These are phyloP conservation scores for Aricia artaxerxes DNA, from an alignment of 2,888 invertebrate species.

Conservation along the genomic window DNA sequence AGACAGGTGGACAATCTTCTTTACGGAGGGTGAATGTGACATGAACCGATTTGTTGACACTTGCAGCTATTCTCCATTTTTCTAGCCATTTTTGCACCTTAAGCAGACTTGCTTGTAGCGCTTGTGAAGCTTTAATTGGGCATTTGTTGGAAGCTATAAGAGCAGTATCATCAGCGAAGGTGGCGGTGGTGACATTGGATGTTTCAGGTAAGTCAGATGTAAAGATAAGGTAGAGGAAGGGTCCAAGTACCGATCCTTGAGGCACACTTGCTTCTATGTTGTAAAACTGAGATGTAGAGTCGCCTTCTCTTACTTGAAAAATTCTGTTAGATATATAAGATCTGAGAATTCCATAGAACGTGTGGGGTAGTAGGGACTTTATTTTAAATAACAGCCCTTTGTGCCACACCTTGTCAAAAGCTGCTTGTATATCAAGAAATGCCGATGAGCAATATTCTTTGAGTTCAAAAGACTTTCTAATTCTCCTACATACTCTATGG, in stretches of 20 bases:
- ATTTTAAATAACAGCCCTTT: slow-evolving; percentile 31
- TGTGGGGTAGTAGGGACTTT: slow-evolving; percentile 21
- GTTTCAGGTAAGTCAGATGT: slow-evolving; percentile 12
- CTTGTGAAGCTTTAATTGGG: neutral
- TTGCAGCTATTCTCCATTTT: neutral
- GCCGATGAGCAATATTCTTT: slow-evolving; percentile 25
- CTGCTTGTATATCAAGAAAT: slow-evolving; percentile 18
- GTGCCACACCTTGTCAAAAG: slow-evolving; percentile 6
- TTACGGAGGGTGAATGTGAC: slow-evolving; percentile 25
- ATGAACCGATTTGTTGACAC: slow-evolving; percentile 2
- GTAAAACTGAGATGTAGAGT: neutral
- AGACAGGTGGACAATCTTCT: slow-evolving; percentile 9
- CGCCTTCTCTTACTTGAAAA: slow-evolving; percentile 24
- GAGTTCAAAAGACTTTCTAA: neutral
- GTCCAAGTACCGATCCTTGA: slow-evolving; percentile 16
- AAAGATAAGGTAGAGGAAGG: slow-evolving; percentile 9
- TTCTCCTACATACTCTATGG: too few relatives aligned
- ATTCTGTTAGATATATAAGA: slow-evolving; percentile 28
- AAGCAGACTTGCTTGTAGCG: neutral
- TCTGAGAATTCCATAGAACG: slow-evolving; percentile 20
- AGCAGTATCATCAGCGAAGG: slow-evolving; percentile 31
- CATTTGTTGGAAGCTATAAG: slow-evolving; percentile 6
- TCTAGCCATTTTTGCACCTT: slow-evolving; percentile 9
- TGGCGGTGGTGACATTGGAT: neutral
- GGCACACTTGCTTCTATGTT: neutral